Evolutionary conservation across 1,140 invertebrate genomes (phyloP).

Genomic region (Solenopsis invicta): DNA sequence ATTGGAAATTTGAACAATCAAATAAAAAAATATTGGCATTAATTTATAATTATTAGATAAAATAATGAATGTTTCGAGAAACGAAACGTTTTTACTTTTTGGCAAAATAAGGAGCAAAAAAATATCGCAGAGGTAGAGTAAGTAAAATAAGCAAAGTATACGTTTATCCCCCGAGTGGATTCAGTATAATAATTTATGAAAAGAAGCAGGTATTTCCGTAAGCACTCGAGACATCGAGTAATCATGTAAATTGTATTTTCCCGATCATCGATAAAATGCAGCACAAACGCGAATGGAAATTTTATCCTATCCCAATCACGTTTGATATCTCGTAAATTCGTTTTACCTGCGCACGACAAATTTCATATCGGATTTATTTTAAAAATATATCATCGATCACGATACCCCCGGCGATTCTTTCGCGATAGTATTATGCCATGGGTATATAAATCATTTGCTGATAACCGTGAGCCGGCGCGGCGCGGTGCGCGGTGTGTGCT

Average conservation of each 20-base stretch:
- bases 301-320: neutral
- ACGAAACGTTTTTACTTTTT: neutral
- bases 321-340: constrained; percentile 35
- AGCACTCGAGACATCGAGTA: neutral
- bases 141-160: too few relatives aligned
- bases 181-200: constrained; percentile 4
- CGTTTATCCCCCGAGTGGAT: neutral
- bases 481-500: neutral
- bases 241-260: constrained; percentile 44
- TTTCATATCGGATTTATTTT: constrained; percentile 45
- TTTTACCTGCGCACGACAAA: constrained; percentile 3
- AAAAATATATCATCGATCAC: constrained; percentile 8
- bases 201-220: constrained; percentile 25
- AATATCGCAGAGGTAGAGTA: neutral
- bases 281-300: neutral
- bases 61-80: neutral
- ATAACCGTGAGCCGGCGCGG: constrained; percentile 13
- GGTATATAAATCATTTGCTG: constrained; percentile 57
- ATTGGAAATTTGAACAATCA: neutral
- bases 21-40: neutral
- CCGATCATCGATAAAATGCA: constrained; percentile 15
- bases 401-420: neutral
- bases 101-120: neutral
- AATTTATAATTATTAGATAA: neutral
- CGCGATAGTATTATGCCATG: constrained; percentile 13